These are phyloP conservation scores for Platysternon megacephalum DNA, from an alignment of 2,113 vertebrate genomes.

Conservation along the genomic window DNA sequence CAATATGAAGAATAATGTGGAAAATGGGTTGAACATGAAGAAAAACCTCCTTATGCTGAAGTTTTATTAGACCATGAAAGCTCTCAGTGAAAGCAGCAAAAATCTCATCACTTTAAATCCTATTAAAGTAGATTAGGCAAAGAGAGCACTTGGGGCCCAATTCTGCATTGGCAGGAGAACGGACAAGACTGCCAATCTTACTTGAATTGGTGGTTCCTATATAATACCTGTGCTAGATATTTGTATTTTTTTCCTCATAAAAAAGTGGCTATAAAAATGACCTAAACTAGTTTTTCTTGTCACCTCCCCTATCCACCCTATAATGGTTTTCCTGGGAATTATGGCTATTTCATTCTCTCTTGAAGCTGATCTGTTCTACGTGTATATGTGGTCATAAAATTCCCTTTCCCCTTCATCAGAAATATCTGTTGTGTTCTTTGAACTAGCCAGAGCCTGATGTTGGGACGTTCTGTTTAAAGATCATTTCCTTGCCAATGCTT, in stretches of 20 bases:
- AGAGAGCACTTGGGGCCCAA: not conserved
- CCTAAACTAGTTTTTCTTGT: not conserved
- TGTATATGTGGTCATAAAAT: not conserved
- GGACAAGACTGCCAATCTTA: not conserved
- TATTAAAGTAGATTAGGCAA: not conserved
- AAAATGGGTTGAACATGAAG: not conserved
- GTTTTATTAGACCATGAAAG: not conserved
- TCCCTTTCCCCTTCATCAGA: not conserved
- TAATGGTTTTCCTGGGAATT: not conserved
- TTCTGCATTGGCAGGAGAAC: not conserved
- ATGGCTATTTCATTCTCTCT: not conserved
- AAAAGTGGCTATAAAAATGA: not conserved
- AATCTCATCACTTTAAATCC: not conserved
- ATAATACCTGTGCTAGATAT: not conserved
- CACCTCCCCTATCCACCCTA: not conserved
- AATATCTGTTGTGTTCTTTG: not conserved
- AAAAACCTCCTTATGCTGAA: not conserved
- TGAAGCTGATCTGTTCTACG: not conserved
- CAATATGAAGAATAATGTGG: not conserved
- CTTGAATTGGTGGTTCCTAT: not conserved
- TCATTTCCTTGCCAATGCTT: not conserved
- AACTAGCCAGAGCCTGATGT: accelerated
- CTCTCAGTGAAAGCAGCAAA: not conserved
- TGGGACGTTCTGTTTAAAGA: not conserved
- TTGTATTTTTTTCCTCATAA: not conserved